Percentiles rank a stretch among this genome's conserved stretches.
phyloP scores from a whole-genome alignment of 2,113 vertebrate species.

The Triplophysa rosa region DNA sequence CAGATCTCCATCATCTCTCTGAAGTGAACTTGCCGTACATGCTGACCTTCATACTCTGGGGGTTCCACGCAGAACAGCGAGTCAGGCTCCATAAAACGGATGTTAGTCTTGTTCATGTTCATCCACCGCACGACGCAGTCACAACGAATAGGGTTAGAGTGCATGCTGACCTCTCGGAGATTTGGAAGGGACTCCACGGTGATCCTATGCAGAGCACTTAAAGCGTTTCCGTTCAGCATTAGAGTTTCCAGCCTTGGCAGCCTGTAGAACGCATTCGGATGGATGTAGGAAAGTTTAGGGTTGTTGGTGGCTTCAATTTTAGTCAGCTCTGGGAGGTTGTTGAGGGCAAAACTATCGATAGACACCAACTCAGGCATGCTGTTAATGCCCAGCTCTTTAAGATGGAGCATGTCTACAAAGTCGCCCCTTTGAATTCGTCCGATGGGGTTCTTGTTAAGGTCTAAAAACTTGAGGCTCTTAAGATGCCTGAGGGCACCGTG shows the following conservation, averaged over 20 bases:
- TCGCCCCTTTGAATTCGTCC: conserved; percentile 91
- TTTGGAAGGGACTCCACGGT: conserved; percentile 93
- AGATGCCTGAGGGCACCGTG: conserved; percentile 85
- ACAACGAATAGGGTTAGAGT: conserved; percentile 97
- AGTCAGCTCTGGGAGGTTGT: conserved; percentile 94
- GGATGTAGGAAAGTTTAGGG: conserved; percentile 93
- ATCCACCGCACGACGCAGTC: conserved; percentile 98
- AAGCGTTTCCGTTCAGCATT: conserved; percentile 94
- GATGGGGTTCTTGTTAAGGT: conserved; percentile 98
- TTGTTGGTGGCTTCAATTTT: conserved; percentile 99
- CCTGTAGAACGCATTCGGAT: conserved; percentile 94
- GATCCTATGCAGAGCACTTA: conserved; percentile 91
- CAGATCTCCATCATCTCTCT: conserved; percentile 99
- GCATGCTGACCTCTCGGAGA: conserved; percentile 94
- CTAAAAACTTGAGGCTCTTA: conserved; percentile 94
- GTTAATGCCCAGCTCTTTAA: conserved; percentile 97
- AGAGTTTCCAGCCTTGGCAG: conserved; percentile 92
- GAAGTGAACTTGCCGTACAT: conserved; percentile 93
- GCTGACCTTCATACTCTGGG: conserved; percentile 94
- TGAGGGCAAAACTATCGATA: conserved; percentile 93
- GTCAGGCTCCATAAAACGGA: conserved; percentile 96
- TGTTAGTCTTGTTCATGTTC: conserved; percentile 94
- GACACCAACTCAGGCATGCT: conserved; percentile 97
- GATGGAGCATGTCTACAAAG: conserved; percentile 93
- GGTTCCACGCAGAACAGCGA: conserved; percentile 94